Evolutionary conservation across 2,797 vertebrate species (phyloP).

Genomic region (Poeciliopsis paucimaculata): DNA sequence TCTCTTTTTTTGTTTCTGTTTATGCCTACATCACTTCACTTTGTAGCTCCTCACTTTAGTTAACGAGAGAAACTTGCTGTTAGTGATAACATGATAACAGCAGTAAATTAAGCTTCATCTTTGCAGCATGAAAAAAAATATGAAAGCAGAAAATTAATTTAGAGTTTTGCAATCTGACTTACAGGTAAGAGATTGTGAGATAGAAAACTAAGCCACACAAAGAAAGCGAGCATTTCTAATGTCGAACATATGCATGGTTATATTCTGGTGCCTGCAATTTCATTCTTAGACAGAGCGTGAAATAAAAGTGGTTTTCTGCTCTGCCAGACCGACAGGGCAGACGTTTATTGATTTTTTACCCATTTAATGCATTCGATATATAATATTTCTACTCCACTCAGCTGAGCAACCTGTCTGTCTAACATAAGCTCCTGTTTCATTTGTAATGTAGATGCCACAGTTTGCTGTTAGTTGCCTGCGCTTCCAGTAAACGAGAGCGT

Average conservation of each 20-base stretch:
- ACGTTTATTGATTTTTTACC: conserved; percentile 65
- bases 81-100: background rate
- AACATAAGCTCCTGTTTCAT: conserved; percentile 14
- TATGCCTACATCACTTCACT: background rate
- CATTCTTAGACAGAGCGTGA: conserved; percentile 64
- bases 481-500: conserved; percentile 1
- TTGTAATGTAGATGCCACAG: conserved; percentile 33
- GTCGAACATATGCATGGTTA: conserved; percentile 51
- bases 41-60: background rate
- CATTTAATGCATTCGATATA: conserved; percentile 61
- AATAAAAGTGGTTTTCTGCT: conserved; percentile 64
- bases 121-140: background rate
- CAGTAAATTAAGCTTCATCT: background rate
- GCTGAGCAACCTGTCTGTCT: conserved; percentile 42
- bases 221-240: conserved; percentile 33
- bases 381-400: conserved; percentile 41
- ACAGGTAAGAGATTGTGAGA: conserved; percentile 17
- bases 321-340: conserved; percentile 43
- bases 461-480: conserved; percentile 2
- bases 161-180: conserved; percentile 10
- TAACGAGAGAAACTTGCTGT: background rate
- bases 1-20: background rate
- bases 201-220: conserved; percentile 10
- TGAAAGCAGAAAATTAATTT: conserved; percentile 1
- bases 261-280: conserved; percentile 64